Base-by-base conservation (phyloP, 1,140 invertebrate genomes). In the Diachasma alloeum region DNA sequence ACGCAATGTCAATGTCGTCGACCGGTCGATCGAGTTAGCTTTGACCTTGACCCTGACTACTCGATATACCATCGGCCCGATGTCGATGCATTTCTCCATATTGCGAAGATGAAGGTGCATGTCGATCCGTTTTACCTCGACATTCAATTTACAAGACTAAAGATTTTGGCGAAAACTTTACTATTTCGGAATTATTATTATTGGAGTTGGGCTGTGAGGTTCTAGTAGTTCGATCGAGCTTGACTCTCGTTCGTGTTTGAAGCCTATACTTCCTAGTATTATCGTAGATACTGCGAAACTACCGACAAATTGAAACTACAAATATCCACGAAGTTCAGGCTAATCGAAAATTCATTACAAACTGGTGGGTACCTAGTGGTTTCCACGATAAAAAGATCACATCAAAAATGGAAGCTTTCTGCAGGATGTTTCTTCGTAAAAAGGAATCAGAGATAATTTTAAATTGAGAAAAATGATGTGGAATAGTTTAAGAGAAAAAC, bases 11-110 rank as follows among this genome's bases (percentile, higher is more conserved):
- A 76, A 76, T 59, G 75, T 76, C 75, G 69, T 71, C 75, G 75
- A 76, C 75, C 75, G 75, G 69, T 76, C 75, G 75, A 76, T 76
- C 75, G 56, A 76, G 69, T 76, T 76, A 72, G 69, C 69, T 76
- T 76, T 46, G 39, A 76, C 75, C 75, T 76, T 76, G 75, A 76
- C 75, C 75, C 68, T 76, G 36, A 76, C 69, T 72, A 76, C 75
- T 76, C 74, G 53, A 76, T 67, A 71, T 53, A 76, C 24, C 37
- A 39, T 68, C 17, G 42, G 39, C 44, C 63, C 22, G 36, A n/a
- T 63, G 59, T 63, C 59, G 22, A 26, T 24, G 59, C 59, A 63
- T 26, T 63, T 13, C 24, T 63, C 9, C 59, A 19, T 63, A 26
- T 26, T 13, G 0, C 48, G 6, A n/a, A 53, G 48, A 53, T 46